Percentiles rank a stretch among this genome's conserved stretches.
Evolutionary conservation across 2,888 invertebrate species (phyloP).

Genomic region (Drosophila siamana): DNA sequence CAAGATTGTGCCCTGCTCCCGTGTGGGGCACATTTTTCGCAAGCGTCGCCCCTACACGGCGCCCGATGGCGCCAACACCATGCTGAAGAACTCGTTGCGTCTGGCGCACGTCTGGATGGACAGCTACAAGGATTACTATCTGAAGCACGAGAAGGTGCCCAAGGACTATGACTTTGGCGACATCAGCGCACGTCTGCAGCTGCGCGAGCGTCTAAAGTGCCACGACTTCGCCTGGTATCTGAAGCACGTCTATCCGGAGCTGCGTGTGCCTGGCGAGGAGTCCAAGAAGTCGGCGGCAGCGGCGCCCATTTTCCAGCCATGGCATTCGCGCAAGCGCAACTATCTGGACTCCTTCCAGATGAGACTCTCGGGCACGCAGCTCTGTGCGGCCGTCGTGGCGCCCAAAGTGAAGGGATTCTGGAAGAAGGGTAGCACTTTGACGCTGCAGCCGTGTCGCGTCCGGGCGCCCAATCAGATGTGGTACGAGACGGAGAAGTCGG

Average conservation of each 20-base stretch:
- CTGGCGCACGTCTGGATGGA: slow-evolving; percentile 99
- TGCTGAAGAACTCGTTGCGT: slow-evolving; percentile 95
- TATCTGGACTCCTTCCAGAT: slow-evolving; percentile 91
- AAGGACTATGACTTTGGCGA: slow-evolving; percentile 91
- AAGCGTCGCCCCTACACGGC: slow-evolving; percentile 96
- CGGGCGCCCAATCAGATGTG: slow-evolving; percentile 89
- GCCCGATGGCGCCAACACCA: slow-evolving; percentile 92
- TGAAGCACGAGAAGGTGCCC: slow-evolving; percentile 79
- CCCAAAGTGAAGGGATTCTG: slow-evolving; percentile 86
- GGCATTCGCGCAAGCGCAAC: slow-evolving; percentile 93
- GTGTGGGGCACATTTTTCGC: slow-evolving; percentile 98
- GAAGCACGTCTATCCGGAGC: slow-evolving; percentile 97
- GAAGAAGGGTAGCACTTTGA: slow-evolving; percentile 90
- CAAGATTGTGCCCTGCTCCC: slow-evolving; percentile 96
- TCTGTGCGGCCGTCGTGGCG: slow-evolving; percentile 90
- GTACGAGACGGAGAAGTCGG: slow-evolving; percentile 93
- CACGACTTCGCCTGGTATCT: slow-evolving; percentile 97
- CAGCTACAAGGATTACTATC: slow-evolving; percentile 91
- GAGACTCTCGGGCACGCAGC: slow-evolving; percentile 89
- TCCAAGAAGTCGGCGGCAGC: slow-evolving; percentile 84
- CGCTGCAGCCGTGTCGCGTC: slow-evolving; percentile 89
- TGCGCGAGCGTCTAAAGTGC: slow-evolving; percentile 91
- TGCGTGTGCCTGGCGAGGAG: slow-evolving; percentile 87
- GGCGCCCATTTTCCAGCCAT: slow-evolving; percentile 89
- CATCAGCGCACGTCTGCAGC: slow-evolving; percentile 89